Conservation (phyloP, 2,113 vertebrate genomes). For the Apus apus region DNA sequence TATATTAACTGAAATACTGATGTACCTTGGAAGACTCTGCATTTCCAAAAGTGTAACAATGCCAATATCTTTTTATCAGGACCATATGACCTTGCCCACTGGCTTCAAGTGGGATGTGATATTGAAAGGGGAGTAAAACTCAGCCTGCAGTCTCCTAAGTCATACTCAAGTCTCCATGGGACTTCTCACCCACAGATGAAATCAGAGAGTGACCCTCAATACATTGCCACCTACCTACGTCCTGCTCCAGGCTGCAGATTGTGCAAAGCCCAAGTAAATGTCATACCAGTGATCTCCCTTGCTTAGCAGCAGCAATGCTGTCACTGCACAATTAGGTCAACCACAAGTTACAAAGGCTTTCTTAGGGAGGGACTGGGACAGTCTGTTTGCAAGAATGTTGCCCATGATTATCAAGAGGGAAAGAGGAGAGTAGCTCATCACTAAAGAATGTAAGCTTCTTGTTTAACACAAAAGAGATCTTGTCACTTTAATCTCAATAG, state of each 20-base stretch:
- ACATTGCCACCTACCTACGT: background rate
- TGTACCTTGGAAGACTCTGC: background rate
- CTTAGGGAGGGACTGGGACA: background rate
- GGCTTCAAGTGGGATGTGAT: background rate
- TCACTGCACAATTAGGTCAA: constrained; percentile 46
- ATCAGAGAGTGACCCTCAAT: background rate
- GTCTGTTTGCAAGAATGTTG: constrained; percentile 14
- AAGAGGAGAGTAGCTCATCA: constrained; percentile 42
- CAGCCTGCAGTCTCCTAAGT: rapidly evolving
- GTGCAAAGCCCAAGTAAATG: background rate
- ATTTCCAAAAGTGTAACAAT: background rate
- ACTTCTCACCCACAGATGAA: background rate
- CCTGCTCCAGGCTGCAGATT: background rate
- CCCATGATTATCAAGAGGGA: background rate
- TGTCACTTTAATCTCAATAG: constrained; percentile 56
- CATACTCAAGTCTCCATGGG: rapidly evolving
- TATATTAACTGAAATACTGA: background rate
- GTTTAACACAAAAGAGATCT: constrained; percentile 65
- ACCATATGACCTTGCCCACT: rapidly evolving
- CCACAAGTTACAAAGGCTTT: constrained; percentile 1
- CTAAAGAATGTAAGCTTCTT: constrained; percentile 66
- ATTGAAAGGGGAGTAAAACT: background rate
- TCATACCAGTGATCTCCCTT: background rate
- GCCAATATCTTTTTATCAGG: background rate
- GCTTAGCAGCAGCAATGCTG: background rate